These are phyloP conservation scores for Malurus elegans DNA, from an alignment of 2,113 vertebrate species.

Conservation along the genomic window DNA sequence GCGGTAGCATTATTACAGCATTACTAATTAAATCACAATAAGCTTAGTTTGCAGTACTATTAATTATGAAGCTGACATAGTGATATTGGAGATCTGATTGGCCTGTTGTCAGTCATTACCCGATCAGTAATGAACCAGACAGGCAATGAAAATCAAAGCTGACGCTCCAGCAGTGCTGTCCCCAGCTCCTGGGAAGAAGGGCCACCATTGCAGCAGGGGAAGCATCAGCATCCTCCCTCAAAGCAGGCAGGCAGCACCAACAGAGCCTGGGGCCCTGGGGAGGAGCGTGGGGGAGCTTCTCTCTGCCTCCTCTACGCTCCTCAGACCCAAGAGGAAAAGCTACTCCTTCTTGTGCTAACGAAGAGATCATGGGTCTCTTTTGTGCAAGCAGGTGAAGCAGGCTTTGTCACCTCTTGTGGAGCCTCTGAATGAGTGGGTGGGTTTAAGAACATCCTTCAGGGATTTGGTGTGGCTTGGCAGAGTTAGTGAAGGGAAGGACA, in stretches of 20 bases:
- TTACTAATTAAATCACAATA: conserved; percentile 71
- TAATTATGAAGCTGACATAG: conserved; percentile 62
- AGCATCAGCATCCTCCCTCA: not conserved
- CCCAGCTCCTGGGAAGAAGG: not conserved
- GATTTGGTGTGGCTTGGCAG: not conserved
- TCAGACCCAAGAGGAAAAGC: not conserved
- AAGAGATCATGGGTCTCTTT: not conserved
- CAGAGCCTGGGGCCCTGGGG: accelerated
- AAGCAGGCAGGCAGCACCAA: not conserved
- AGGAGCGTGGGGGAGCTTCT: accelerated
- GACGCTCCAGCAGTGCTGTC: not conserved
- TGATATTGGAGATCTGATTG: conserved; percentile 54
- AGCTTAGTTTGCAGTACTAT: conserved; percentile 62
- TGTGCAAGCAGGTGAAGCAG: not conserved
- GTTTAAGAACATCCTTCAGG: not conserved
- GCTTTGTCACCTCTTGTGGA: not conserved
- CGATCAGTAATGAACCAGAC: conserved; percentile 27
- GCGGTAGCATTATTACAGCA: conserved; percentile 52
- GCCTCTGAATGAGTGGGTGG: not conserved
- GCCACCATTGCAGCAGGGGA: not conserved
- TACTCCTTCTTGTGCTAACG: not conserved
- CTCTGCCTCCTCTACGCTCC: not conserved
- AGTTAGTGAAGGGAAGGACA: not conserved
- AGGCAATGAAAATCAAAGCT: conserved; percentile 22
- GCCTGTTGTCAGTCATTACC: conserved; percentile 51